Conservation (phyloP, 2,888 invertebrate species). For the Patella caerulea region DNA sequence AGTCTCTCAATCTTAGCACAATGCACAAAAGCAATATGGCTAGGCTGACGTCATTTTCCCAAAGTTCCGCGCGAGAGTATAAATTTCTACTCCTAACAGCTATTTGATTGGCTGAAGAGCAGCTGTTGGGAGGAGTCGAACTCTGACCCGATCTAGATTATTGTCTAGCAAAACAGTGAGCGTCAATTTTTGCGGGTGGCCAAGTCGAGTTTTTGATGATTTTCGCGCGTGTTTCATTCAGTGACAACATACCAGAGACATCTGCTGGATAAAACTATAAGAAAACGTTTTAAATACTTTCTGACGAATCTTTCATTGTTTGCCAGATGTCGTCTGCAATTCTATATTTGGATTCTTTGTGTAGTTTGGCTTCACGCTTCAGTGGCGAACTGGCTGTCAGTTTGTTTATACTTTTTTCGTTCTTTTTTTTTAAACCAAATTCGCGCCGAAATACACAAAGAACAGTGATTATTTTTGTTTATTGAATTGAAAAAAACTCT, state of each 20-base stretch:
- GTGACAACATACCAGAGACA: conserved; percentile 10
- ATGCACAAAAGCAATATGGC: conserved; percentile 58
- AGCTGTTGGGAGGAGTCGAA: conserved; percentile 47
- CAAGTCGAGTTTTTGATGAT: conserved; percentile 10
- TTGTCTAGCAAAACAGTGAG: conserved; percentile 7
- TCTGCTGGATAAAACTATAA: conserved; percentile 10
- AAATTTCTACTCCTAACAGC: conserved; percentile 34
- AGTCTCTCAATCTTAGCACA: conserved; percentile 43
- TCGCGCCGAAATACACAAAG: conserved; percentile 8
- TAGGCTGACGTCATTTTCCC: conserved; percentile 62
- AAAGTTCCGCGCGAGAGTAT: conserved; percentile 47
- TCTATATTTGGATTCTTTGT: conserved; percentile 10
- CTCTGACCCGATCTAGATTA: conserved; percentile 26
- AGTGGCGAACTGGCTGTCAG: conserved; percentile 1
- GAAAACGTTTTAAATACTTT: conserved; percentile 13
- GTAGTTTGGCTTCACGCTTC: conserved; percentile 4
- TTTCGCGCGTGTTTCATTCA: conserved; percentile 13
- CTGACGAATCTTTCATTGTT: conserved; percentile 1
- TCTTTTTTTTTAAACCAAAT: neutral
- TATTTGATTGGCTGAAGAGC: conserved; percentile 43
- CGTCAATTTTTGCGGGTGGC: neutral
- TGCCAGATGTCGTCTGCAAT: conserved; percentile 4
- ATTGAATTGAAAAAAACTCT: too few species aligned
- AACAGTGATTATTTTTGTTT: too few species aligned
- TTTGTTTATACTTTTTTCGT: conserved; percentile 8